phyloP scores from a whole-genome alignment of 1,140 invertebrate species.

The Aradophagus sp. region DNA sequence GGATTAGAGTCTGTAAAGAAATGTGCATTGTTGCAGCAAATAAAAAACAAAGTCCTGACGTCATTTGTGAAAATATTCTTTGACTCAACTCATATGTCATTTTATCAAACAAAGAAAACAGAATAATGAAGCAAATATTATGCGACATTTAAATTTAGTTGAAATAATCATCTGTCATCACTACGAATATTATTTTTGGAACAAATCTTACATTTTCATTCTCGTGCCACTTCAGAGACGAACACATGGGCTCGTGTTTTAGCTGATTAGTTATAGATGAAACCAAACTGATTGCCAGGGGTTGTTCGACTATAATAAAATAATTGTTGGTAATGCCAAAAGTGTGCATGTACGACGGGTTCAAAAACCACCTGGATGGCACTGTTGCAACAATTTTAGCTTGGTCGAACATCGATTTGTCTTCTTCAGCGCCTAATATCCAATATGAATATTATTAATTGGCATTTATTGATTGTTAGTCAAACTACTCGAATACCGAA shows the following conservation, averaged over 20 bases:
- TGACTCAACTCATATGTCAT: too few relatives aligned
- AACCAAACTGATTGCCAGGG: constrained; percentile 81
- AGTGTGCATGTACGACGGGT: constrained; percentile 91
- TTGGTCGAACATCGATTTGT: constrained; percentile 81
- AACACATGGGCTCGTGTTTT: constrained; percentile 77
- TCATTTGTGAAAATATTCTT: too few relatives aligned
- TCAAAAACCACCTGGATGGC: constrained; percentile 82
- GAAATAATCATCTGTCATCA: constrained; percentile 1
- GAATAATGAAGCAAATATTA: too few relatives aligned
- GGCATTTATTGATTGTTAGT: too few relatives aligned
- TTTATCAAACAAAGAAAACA: too few relatives aligned
- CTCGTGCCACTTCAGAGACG: constrained; percentile 82
- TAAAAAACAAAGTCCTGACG: too few relatives aligned
- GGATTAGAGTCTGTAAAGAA: constrained; percentile 82
- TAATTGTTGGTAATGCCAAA: constrained; percentile 90
- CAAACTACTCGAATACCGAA: too few relatives aligned
- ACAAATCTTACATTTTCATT: constrained; percentile 78
- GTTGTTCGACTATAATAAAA: constrained; percentile 89
- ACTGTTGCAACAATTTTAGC: constrained; percentile 82
- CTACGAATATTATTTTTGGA: constrained; percentile 2
- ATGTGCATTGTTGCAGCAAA: constrained; percentile 3
- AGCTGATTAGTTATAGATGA: constrained; percentile 77
- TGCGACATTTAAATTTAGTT: constrained; percentile 1
- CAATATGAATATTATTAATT: too few relatives aligned
- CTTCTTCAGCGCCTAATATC: constrained; percentile 46